Evolutionary conservation across 2,888 invertebrate species (phyloP), one percentile per base, ranked within the genome.

Genomic region (Trissolcus japonicus): DNA sequence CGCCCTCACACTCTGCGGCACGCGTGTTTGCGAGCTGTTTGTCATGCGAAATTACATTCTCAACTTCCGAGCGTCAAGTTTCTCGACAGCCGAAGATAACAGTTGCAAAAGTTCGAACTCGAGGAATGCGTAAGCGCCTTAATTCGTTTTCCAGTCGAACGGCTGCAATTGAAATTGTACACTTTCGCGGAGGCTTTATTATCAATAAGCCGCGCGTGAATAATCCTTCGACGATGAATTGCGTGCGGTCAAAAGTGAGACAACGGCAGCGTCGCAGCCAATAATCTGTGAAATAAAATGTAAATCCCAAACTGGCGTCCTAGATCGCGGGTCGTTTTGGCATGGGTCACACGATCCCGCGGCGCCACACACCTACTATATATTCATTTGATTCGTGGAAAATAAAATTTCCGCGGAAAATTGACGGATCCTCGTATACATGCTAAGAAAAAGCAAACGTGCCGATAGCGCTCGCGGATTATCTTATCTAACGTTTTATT

Each of bases 261-360:
- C 29, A 48, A 35, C 7, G n/a, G n/a, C n/a, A n/a, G n/a, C 35
- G 35, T 35, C 25, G 35, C 55, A 67, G 55, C 62, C 67, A 77
- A 73, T 77, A 73, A 77, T 73, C 63, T 65, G 54, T 68, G 69
- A 73, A 68, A 77, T 77, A 67, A 67, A 63, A 72, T 76, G 76
- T 59, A 72, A 76, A 76, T 67, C 60, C 41, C 7, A 35, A n/a
- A 35, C 11, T 35, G 35, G 35, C 11, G 11, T 35, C 2, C 35
- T 35, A 35, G 14, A 19, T 16, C 35, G 53, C 62, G 55, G 62
- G 61, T 7, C 53, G 35, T 62, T 35, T 71, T 76, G 76, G 71
- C 76, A 71, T 56, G 21, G 40, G 14, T 14, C 19, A 53, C 50
- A 55, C 53, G 68, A 71, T 77, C 63, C 57, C 46, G 57, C 62